Conservation (phyloP, 2,113 vertebrate genomes). For the Chaetodon trifascialis region DNA sequence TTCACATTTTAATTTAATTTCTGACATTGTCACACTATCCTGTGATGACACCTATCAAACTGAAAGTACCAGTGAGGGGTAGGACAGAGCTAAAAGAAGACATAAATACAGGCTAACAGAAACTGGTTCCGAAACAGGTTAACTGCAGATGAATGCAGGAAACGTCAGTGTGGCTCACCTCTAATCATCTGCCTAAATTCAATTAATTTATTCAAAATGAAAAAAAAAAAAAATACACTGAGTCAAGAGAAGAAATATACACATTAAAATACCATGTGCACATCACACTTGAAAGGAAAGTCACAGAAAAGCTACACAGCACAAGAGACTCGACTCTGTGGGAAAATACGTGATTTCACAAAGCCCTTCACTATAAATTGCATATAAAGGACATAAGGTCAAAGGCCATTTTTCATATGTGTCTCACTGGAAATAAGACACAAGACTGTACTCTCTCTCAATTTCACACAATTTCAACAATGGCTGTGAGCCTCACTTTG, state of each 20-base stretch:
- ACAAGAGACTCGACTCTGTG: neutral
- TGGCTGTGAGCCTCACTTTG: conserved; percentile 37
- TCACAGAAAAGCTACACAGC: neutral
- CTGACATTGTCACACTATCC: conserved; percentile 52
- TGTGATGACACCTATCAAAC: conserved; percentile 52
- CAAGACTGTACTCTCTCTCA: conserved; percentile 9
- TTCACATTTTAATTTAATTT: conserved; percentile 73
- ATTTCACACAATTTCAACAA: conserved; percentile 49
- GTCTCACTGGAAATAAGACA: conserved; percentile 36
- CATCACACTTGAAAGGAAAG: conserved; percentile 1
- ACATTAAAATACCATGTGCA: neutral
- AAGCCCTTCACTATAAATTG: conserved; percentile 17
- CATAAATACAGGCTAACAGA: conserved; percentile 12
- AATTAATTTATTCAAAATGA: neutral
- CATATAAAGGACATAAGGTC: conserved; percentile 65
- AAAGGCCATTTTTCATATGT: conserved; percentile 65
- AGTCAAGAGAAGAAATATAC: neutral
- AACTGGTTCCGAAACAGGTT: neutral
- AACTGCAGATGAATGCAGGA: neutral
- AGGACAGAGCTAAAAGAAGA: conserved; percentile 27
- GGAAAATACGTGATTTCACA: conserved; percentile 21
- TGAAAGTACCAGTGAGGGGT: conserved; percentile 24
- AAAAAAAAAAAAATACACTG: neutral
- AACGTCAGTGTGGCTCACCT: neutral
- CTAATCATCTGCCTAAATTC: neutral